These are phyloP conservation scores for Peromyscus nudipes DNA, from an alignment of 2,797 vertebrate genomes.

Conservation along the genomic window DNA sequence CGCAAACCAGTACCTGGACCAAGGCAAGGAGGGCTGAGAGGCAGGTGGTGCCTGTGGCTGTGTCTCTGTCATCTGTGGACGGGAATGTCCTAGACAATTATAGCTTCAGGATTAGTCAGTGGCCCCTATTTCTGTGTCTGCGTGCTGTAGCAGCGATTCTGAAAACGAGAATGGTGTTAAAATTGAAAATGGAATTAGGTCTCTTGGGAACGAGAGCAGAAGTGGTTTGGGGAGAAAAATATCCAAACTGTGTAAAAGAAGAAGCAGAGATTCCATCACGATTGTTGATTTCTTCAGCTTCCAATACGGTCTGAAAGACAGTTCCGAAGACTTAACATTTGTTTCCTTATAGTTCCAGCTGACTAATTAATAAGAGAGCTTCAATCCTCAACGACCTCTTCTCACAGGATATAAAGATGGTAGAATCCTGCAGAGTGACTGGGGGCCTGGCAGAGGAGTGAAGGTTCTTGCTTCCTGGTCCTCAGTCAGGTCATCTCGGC, in stretches of 20 bases:
- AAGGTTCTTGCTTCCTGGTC: rapidly evolving
- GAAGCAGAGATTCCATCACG: constrained; percentile 65
- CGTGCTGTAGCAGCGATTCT: constrained; percentile 37
- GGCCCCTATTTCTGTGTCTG: constrained; percentile 58
- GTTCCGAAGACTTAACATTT: neutral
- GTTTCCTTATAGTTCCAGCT: neutral
- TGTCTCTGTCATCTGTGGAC: neutral
- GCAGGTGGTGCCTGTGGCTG: neutral
- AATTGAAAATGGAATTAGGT: constrained; percentile 78
- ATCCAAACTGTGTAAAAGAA: constrained; percentile 62
- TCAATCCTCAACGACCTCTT: neutral
- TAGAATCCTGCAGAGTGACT: rapidly evolving
- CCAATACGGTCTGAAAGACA: neutral
- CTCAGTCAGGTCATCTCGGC: rapidly evolving
- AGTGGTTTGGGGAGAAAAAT: constrained; percentile 73
- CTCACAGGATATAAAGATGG: neutral
- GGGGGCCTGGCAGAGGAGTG: neutral
- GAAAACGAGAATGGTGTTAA: constrained; percentile 71
- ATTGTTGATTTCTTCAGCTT: neutral
- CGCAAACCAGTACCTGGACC: rapidly evolving
- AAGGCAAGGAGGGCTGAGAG: no score
- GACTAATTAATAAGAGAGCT: neutral
- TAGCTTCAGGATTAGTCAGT: constrained; percentile 65
- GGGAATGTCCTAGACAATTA: neutral
- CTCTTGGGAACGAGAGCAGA: constrained; percentile 69